Evolutionary conservation across 2,113 vertebrate genomes (phyloP).

Genomic region (Pygoscelis antarcticus): DNA sequence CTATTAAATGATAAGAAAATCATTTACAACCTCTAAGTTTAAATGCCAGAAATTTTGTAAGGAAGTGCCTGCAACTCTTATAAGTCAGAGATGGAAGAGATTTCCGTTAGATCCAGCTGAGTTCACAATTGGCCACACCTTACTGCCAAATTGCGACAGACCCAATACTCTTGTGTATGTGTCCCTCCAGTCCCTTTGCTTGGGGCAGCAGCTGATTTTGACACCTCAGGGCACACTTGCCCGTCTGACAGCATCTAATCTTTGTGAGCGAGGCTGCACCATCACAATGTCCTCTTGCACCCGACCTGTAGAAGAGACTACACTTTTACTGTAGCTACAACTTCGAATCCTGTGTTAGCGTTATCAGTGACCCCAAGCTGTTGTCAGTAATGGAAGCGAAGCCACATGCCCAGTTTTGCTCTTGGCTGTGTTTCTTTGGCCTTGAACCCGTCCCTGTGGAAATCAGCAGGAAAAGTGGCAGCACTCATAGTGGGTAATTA

Average conservation of each 20-base stretch:
- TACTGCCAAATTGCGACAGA: neutral
- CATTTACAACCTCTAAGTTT: neutral
- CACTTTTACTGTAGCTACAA: neutral
- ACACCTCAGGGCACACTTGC: too few relatives aligned
- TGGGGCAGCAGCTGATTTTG: neutral
- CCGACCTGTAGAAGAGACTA: neutral
- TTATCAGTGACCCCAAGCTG: too few relatives aligned
- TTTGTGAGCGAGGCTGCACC: neutral
- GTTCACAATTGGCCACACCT: neutral
- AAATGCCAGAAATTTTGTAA: neutral
- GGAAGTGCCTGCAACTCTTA: neutral
- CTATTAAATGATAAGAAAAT: neutral
- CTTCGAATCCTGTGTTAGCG: fast-evolving
- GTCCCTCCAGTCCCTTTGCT: neutral
- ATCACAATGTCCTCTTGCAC: too few relatives aligned
- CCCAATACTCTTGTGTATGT: neutral
- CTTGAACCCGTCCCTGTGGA: neutral
- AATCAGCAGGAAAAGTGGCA: neutral
- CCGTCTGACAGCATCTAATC: neutral
- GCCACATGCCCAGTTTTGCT: neutral
- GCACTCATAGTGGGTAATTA: too few relatives aligned
- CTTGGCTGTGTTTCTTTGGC: neutral
- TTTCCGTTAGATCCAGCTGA: neutral
- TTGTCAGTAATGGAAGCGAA: neutral
- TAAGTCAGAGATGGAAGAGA: neutral